phyloP scores from a whole-genome alignment of 2,113 vertebrate genomes.

The Tragulus kanchil region DNA sequence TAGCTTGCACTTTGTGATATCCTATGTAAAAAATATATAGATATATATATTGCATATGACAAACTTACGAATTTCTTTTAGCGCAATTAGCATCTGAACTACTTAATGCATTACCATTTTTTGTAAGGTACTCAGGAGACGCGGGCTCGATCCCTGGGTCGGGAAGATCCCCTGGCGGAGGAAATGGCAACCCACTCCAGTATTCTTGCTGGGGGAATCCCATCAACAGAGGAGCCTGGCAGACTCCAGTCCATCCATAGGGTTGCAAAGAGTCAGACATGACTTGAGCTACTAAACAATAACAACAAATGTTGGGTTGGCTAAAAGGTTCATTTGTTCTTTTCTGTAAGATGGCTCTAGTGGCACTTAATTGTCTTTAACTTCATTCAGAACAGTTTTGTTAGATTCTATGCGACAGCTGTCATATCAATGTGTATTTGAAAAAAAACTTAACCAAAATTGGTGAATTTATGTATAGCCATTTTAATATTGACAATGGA shows the following conservation, averaged over 20 bases:
- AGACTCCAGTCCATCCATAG: neutral
- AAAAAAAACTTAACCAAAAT: neutral
- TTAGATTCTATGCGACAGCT: neutral
- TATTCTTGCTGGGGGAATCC: neutral
- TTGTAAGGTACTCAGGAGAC: neutral
- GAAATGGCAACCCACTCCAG: neutral
- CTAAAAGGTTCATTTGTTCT: neutral
- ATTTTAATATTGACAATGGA: neutral
- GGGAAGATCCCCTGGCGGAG: neutral
- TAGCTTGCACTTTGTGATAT: constrained; percentile 55
- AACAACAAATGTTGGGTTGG: neutral
- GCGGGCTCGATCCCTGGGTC: neutral
- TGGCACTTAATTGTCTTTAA: neutral
- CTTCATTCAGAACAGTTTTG: neutral
- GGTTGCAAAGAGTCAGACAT: neutral
- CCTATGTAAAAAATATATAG: constrained; percentile 52
- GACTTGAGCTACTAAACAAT: neutral
- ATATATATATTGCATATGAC: constrained; percentile 44
- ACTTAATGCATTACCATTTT: constrained; percentile 49
- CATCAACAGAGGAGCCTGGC: neutral
- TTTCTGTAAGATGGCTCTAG: neutral
- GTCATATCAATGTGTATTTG: neutral
- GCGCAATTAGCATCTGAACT: constrained; percentile 5
- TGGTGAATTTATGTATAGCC: neutral
- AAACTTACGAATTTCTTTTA: constrained; percentile 37